Evolutionary conservation across 2,797 vertebrate genomes (phyloP).

Genomic region (Dipus sagitta): DNA sequence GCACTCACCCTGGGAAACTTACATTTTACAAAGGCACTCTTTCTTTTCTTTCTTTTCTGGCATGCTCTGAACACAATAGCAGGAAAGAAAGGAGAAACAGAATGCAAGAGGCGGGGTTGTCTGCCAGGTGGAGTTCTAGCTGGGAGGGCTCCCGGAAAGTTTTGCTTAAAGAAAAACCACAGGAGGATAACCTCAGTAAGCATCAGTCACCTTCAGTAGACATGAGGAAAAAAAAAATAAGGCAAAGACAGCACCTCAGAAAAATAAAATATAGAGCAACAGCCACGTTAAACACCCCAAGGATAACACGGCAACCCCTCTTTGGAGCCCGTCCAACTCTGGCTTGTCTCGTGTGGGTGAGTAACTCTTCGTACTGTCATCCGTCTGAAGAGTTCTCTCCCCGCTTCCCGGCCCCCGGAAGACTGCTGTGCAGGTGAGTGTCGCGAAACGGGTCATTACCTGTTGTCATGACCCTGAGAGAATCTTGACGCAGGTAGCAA

Average conservation of each 20-base stretch:
- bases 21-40: background rate
- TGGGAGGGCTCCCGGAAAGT: background rate
- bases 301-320: too few relatives aligned
- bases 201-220: background rate
- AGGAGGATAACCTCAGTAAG: background rate
- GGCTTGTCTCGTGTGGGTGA: background rate
- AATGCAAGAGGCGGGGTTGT: background rate
- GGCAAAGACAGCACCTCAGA: background rate
- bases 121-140: background rate
- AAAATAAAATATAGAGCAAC: background rate
- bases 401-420: constrained; percentile 22
- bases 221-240: background rate
- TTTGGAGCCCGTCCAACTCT: too few relatives aligned
- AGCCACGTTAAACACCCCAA: background rate
- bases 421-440: background rate
- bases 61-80: background rate
- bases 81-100: background rate
- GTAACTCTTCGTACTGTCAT: background rate
- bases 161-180: background rate
- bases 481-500: background rate
- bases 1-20: background rate
- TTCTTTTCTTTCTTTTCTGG: background rate
- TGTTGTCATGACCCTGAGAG: background rate
- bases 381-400: background rate
- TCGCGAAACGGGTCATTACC: background rate